phyloP scores from a whole-genome alignment of 2,888 invertebrate genomes.

The Acleris laterana region DNA sequence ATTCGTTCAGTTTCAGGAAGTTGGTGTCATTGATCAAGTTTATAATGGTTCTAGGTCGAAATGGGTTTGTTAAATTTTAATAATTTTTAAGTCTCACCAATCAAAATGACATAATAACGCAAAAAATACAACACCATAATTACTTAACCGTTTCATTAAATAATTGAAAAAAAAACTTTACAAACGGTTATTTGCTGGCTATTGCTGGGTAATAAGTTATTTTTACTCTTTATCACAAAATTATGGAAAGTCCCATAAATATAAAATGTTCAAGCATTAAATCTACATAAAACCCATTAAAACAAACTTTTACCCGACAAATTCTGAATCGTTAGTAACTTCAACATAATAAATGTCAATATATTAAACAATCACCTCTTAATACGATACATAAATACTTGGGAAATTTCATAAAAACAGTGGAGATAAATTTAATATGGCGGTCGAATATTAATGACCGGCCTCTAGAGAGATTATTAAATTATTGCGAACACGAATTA shows the following conservation, averaged over 20 bases:
- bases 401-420: constrained; percentile 32
- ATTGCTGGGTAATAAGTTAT: too few species aligned
- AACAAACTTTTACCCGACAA: not conserved
- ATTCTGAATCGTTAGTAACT: constrained; percentile 21
- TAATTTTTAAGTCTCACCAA: too few species aligned
- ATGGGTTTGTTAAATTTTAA: too few species aligned
- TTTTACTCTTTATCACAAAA: too few species aligned
- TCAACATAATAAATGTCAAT: constrained; percentile 21
- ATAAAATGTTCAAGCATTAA: not conserved
- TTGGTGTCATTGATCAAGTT: not conserved
- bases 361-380: constrained; percentile 34
- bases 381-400: constrained; percentile 31
- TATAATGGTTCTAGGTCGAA: too few species aligned
- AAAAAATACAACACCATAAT: too few species aligned
- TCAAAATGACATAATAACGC: too few species aligned
- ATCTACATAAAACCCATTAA: not conserved
- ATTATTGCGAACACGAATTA: constrained; percentile 67
- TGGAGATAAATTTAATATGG: constrained; percentile 34
- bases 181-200: too few species aligned
- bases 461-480: constrained; percentile 53
- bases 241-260: not conserved
- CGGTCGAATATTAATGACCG: constrained; percentile 37
- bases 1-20: constrained; percentile 3
- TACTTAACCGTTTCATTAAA: too few species aligned
- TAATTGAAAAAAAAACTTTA: too few species aligned